Evolutionary conservation across 1,140 invertebrate genomes (phyloP).

Genomic region (Atta colombica): DNA sequence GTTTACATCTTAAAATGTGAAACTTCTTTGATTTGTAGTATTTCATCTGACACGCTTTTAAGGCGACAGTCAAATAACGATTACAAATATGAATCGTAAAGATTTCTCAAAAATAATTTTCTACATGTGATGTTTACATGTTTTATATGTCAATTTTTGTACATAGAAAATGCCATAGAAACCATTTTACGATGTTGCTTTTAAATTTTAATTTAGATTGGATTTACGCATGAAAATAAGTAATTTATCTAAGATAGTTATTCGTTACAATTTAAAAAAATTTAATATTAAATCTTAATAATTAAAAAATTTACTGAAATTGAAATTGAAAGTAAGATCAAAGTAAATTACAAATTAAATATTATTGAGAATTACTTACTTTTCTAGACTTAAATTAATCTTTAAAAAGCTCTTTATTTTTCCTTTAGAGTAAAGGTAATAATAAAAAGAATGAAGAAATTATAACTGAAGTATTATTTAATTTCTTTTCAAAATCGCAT

Average conservation of each 20-base stretch:
- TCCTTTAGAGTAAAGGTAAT: background rate
- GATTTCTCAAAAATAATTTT: background rate
- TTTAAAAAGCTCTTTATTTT: conserved; percentile 9
- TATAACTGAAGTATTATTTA: conserved; percentile 17
- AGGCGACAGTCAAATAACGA: background rate
- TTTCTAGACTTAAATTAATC: conserved; percentile 5
- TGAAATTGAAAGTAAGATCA: background rate
- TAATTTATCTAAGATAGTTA: background rate
- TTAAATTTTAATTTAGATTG: conserved; percentile 28
- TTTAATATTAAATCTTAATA: background rate
- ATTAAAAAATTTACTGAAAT: conserved; percentile 2
- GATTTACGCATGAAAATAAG: background rate
- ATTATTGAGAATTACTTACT: conserved; percentile 13
- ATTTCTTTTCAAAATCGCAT: conserved; percentile 3
- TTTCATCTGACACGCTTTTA: background rate
- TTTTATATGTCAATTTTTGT: background rate
- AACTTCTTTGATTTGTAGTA: background rate
- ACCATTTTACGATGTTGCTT: conserved; percentile 4
- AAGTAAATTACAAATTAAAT: background rate
- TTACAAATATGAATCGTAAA: background rate
- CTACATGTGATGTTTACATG: background rate
- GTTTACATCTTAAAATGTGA: background rate
- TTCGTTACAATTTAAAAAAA: background rate
- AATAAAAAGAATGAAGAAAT: background rate
- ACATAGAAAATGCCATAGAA: background rate